A percentile compares a stretch with the other conserved stretches of the same genome.
These are phyloP conservation scores for Hystrix brachyura DNA, from an alignment of 2,113 vertebrate genomes.

Conservation along the genomic window DNA sequence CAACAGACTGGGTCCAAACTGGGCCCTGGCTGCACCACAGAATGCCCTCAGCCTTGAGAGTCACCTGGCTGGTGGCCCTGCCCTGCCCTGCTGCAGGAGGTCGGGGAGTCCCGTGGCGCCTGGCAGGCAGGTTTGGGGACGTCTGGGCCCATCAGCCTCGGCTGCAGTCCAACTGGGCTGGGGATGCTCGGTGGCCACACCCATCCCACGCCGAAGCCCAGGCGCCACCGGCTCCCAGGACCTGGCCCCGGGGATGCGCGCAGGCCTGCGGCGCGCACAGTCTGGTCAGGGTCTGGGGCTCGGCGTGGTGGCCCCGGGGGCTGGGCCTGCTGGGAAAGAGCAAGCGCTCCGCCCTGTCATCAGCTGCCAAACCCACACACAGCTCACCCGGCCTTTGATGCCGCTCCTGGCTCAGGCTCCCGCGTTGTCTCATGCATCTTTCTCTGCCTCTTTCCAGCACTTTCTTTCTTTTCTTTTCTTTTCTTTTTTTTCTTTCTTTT, in stretches of 20 bases:
- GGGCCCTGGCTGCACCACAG: background rate
- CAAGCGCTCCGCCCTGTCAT: background rate
- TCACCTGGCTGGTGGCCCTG: background rate
- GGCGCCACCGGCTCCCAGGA: background rate
- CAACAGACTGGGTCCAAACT: background rate
- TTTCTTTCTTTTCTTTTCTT: background rate
- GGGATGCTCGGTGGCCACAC: background rate
- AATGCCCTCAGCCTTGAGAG: background rate
- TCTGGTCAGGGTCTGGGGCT: constrained; percentile 22
- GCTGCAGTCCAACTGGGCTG: background rate
- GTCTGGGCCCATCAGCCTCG: background rate
- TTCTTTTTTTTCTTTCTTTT: background rate
- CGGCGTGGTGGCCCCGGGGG: background rate
- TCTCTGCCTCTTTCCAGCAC: background rate
- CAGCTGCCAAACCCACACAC: constrained; percentile 43
- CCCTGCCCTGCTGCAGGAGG: background rate
- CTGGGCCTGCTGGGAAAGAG: constrained; percentile 38
- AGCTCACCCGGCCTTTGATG: constrained; percentile 48
- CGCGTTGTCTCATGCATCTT: background rate
- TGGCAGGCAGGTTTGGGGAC: rapidly evolving
- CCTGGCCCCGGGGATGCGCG: background rate
- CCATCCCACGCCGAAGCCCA: background rate
- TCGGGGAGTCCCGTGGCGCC: background rate
- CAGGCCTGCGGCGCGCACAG: background rate
- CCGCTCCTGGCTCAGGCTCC: background rate